A percentile compares a stretch with the other conserved stretches of the same genome.
These are phyloP conservation scores for Micrastur ruficollis DNA, from an alignment of 2,797 vertebrate genomes.

Conservation along the genomic window DNA sequence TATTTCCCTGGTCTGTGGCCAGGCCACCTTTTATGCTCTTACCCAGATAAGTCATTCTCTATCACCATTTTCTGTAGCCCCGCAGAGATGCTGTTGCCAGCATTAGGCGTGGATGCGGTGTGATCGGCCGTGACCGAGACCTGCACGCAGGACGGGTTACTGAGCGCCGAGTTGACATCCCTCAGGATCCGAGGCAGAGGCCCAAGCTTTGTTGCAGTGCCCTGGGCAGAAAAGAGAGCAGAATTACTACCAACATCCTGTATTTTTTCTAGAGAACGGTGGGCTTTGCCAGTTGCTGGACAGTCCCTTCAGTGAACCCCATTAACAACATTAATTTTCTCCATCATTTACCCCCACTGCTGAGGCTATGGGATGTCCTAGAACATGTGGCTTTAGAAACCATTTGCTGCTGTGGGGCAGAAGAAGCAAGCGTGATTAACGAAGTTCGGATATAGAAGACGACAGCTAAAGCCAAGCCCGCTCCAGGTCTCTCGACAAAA, in stretches of 20 bases:
- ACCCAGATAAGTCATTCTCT: constrained; percentile 94
- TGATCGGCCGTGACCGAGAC: constrained; percentile 79
- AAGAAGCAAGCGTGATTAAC: not conserved
- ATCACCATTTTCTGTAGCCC: constrained; percentile 98
- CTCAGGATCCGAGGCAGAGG: constrained; percentile 93
- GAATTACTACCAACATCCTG: not conserved
- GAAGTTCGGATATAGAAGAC: not conserved
- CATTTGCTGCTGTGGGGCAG: not conserved
- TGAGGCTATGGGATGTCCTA: not conserved
- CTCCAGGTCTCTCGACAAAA: not conserved
- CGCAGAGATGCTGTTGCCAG: constrained; percentile 86
- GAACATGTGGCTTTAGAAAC: not conserved
- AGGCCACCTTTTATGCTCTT: constrained; percentile 45
- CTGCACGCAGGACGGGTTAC: constrained; percentile 85
- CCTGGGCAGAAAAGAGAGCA: constrained; percentile 69
- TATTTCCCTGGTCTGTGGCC: not conserved
- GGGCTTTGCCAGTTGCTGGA: not conserved
- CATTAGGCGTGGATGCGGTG: constrained; percentile 79
- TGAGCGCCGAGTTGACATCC: constrained; percentile 89
- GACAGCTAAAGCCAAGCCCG: not conserved
- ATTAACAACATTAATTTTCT: not conserved
- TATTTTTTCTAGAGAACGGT: not conserved
- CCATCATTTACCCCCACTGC: not conserved
- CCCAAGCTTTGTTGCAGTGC: constrained; percentile 87
- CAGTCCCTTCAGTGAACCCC: not conserved